phyloP scores from a whole-genome alignment of 2,888 invertebrate species.

The Spatulosminthurus flaviceps region DNA sequence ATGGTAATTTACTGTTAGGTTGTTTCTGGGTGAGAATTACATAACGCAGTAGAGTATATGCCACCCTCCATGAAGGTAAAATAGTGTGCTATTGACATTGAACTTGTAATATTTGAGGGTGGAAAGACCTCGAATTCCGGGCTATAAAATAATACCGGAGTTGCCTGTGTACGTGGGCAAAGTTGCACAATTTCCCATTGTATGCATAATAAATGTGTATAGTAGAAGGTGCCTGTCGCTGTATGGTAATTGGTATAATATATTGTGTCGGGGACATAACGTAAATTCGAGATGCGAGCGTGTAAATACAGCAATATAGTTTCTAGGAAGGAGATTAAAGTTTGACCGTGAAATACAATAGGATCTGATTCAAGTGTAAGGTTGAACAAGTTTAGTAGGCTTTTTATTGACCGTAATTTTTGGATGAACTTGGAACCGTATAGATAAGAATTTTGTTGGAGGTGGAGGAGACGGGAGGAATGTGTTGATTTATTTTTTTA shows the following conservation, averaged over 20 bases:
- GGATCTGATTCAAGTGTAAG: neutral
- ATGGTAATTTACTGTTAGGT: slow-evolving; percentile 14
- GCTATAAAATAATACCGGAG: neutral
- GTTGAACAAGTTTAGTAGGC: neutral
- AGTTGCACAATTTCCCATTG: too few relatives aligned
- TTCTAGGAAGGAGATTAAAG: neutral
- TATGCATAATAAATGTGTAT: too few relatives aligned
- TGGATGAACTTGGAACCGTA: neutral
- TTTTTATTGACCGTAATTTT: slow-evolving; percentile 5
- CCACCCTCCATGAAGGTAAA: neutral
- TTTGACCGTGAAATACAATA: slow-evolving; percentile 14
- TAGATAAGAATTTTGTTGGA: neutral
- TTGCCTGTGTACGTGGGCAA: too few relatives aligned
- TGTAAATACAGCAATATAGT: too few relatives aligned
- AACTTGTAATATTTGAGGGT: neutral
- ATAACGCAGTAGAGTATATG: neutral
- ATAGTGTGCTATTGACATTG: slow-evolving; percentile 5
- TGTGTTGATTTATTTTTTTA: slow-evolving; percentile 11
- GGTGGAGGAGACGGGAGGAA: neutral
- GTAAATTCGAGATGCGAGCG: too few relatives aligned
- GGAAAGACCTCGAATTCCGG: neutral
- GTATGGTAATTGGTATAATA: too few relatives aligned
- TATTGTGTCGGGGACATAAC: too few relatives aligned
- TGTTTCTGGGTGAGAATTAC: neutral
- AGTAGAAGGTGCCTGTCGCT: too few relatives aligned